Base-by-base conservation (phyloP, 2,113 vertebrate genomes). In the Monopterus albus region DNA sequence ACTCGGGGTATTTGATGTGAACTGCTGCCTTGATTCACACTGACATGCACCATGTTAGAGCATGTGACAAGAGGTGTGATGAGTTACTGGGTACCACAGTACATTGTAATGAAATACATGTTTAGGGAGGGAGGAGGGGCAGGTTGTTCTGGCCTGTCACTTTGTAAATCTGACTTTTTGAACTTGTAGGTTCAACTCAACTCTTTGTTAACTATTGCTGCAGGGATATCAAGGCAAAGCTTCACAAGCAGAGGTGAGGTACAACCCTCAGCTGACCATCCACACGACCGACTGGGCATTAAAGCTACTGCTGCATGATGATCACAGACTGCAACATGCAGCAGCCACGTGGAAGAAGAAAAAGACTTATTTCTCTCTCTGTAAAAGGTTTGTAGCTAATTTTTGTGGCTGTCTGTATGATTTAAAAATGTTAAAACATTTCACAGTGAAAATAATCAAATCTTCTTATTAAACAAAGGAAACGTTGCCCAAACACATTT, bases 1-100 rank as follows among this genome's bases (percentile, higher is more conserved):
- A 74, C 38, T 59, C 0, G 0, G 55, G 42, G 61, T 62, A 61
- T 75, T 71, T 75, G 72, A 75, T 60, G 52, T 75, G 78, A 75
- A 63, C 53, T 60, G 50, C 50, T 55, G 50, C 67, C 84, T 60
- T 71, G 59, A 78, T 75, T 33, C 9, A 6, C 26, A 12, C 51
- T 13, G 59, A 40, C 71, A 50, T 67, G 35, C 39, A 50, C 65
- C 28, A 50, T 51, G 39, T 70, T 21, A 1, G 18, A 43, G 40
- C 12, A 52, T 47, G 31, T 26, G 20, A 50, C 43, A 53, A n/a
- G 17, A 33, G 53, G 53, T 29, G 29, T 23, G 45, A 57, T 47
- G 60, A 28, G 51, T 26, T 33, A 14, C 2, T 6, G 1, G 25
- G 11, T 33, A 50, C 42, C 33, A 33, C n/a, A 62, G 12, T 33